Evolutionary conservation across 1,140 invertebrate genomes (phyloP), one percentile per base, ranked within the genome.

Genomic region (Agraylea sexmaculata): DNA sequence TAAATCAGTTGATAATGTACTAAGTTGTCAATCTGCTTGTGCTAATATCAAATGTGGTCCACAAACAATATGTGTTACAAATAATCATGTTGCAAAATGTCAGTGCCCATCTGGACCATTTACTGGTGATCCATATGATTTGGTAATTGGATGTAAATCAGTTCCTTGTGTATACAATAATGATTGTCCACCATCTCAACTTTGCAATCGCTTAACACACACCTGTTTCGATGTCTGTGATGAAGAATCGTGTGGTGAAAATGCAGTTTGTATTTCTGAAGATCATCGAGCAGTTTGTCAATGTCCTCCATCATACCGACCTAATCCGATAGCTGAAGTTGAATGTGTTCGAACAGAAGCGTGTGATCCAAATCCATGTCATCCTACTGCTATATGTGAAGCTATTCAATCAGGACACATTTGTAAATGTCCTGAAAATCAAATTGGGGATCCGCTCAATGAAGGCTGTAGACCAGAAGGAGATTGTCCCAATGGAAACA

Each of bases 11-110:
- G 62, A 62, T 4, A 58, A 60, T 38, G 47, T 56, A 21, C 62
- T 68, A 10, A 70, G 69, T 47, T 91, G 87, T 57, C 60, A 74
- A 37, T 67, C 79, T 1, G 84, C 85, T 35, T 93, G 88, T 56
- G 73, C 80, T 36, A 69, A 69, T 12, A 53, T 83, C 2, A 69
- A 69, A 25, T 93, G 88, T 58, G 88, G 88, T 4, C 83, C 86
- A 1, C 79, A 83, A 47, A 84, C 87, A 13, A 64, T 89, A 10
- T 89, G 86, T 52, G 69, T 88, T 11, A 83, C 85, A 2, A 85
- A 88, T 47, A 90, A 90, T 58, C 87, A 91, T 55, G 79, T 79
- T 3, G 80, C 84, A 0, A 80, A 86, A 55, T 93, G 87, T 53
- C 81, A 87, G 54, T 92, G 87, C 57, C 87, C 87, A 5, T 75